Base-by-base conservation (phyloP, 2,888 invertebrate genomes). In the Drosophila putrida region DNA sequence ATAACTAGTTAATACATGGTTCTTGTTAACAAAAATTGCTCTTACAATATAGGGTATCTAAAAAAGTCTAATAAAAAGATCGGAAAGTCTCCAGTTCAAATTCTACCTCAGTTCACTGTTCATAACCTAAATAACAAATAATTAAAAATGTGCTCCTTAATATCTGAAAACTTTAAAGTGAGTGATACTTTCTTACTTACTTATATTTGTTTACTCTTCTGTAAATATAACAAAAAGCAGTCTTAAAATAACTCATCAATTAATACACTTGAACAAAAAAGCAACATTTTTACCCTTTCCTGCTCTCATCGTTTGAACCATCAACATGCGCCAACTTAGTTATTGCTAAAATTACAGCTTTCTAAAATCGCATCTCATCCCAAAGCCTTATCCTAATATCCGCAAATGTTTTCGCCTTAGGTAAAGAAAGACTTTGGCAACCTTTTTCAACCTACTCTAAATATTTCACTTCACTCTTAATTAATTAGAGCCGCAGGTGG, bases 401-500 rank as follows among this genome's bases (percentile, higher is more conserved):
- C 6, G 51, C 70, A 71, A 59, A 46, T 62, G 75, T 61, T 54
- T 66, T 57, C 50, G 28, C 46, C 69, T 54, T n/a, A 49, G 31
- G 50, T 62, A 51, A 33, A 10, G 10, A 6, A 4, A 15, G 20
- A 36, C 27, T 57, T 55, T 27, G 35, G 5, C 35, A 43, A 25
- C 9, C 35, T 6, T 35, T n/a, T 35, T 5, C 1, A 11, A 20
- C 33, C 20, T 35, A 5, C 38, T 11, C 9, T 2, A n/a, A 15
- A 43, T 44, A 15, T 9, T 15, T 25, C 27, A 54, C 67, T 71
- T 77, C 74, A 75, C 54, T 75, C 71, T 81, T 77, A 71, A 81
- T 86, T 86, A 83, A 83, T 83, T 83, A 83, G 72, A 70, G 63
- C 67, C 51, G 71, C 71, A 77, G 77, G 69, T 76, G 76, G 69